Conservation (phyloP, 2,113 vertebrate species). For the Mobula hypostoma region DNA sequence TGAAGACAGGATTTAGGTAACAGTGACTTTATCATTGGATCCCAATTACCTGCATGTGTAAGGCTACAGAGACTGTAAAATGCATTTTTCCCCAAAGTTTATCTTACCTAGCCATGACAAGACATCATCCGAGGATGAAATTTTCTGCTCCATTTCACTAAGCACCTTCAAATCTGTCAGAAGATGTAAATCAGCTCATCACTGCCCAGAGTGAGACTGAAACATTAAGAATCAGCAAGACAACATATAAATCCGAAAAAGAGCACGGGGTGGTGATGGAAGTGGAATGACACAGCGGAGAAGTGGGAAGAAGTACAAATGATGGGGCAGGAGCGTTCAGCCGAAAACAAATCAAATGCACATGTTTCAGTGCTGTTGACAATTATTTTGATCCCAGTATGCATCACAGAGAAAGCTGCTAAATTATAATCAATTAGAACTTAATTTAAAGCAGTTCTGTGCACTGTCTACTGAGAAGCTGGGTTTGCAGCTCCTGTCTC, state of each 20-base stretch:
- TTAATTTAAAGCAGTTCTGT: neutral
- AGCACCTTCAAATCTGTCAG: neutral
- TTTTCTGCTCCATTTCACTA: neutral
- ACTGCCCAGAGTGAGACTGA: neutral
- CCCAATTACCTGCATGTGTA: neutral
- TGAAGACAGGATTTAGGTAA: neutral
- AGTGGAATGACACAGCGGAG: neutral
- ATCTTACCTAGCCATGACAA: neutral
- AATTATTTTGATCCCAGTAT: neutral
- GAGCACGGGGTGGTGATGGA: neutral
- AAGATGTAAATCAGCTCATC: neutral
- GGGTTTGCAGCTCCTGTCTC: neutral
- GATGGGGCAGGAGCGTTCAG: neutral
- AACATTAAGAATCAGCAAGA: neutral
- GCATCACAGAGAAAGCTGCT: neutral
- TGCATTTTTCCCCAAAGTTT: neutral
- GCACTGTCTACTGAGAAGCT: neutral
- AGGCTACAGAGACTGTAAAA: neutral
- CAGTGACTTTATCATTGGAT: neutral
- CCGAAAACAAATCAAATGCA: neutral
- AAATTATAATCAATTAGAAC: neutral
- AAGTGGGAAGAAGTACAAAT: neutral
- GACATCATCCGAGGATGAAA: neutral
- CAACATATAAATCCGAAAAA: neutral
- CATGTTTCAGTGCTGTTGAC: neutral